Base-by-base conservation (phyloP, 2,888 invertebrate genomes). In the Eledona agricola region DNA sequence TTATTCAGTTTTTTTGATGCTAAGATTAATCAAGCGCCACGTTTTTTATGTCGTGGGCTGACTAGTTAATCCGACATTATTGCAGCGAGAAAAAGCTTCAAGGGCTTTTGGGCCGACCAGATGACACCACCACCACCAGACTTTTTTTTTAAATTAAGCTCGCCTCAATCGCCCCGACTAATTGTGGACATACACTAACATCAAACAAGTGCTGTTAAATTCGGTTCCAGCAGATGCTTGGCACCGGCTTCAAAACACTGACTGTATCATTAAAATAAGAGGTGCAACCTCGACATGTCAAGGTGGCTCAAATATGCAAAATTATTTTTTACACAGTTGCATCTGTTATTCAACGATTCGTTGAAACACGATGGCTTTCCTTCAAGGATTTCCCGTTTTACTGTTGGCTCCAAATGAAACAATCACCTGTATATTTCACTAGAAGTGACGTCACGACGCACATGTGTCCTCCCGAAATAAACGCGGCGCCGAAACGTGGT, bases 381-480 rank as follows among this genome's bases (percentile, higher is more conserved):
- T n/a, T n/a, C n/a, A n/a, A n/a, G n/a, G n/a, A n/a, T n/a, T n/a
- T n/a, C n/a, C n/a, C n/a, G n/a, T n/a, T n/a, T n/a, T n/a, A n/a
- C n/a, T n/a, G n/a, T n/a, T 37, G 26, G 52, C 42, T 50, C 38
- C 55, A 64, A 65, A 64, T 66, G 65, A 64, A 66, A 66, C 64
- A 65, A 66, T 67, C 65, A 66, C 64, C 65, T 67, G 65, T 62
- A 55, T 59, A 63, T 66, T 64, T 63, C 53, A 32, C 57, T 57
- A 28, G 20, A 56, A 35, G 51, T 63, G 64, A 67, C 66, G 67
- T 67, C 66, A 67, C 57, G 43, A 61, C 59, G 62, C 59, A 66
- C 59, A 61, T 64, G 62, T 64, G 60, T 46, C 53, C 51, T 45
- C 40, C 58, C 50, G 61, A 66, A 66, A 63, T 64, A 64, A 58